Evolutionary conservation across 1,140 invertebrate species (phyloP).

Genomic region (Pseudomyrmex concolor): DNA sequence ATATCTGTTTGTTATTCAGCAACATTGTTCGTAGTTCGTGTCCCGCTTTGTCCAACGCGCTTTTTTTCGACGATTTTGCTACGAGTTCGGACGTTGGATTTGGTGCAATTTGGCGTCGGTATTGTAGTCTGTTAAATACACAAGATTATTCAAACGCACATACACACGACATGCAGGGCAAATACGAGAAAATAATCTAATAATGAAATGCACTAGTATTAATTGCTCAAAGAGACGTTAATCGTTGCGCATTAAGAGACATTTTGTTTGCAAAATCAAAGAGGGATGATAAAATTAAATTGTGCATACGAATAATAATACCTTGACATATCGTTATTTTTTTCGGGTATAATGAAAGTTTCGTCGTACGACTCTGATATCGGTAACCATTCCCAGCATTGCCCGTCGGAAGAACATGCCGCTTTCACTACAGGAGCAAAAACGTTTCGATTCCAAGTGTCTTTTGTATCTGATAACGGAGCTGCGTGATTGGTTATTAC

Average conservation of each 20-base stretch:
- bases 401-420: constrained; percentile 48
- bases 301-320: background rate
- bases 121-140: constrained; percentile 53
- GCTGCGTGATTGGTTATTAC: constrained; percentile 25
- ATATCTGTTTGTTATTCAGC: constrained; percentile 47
- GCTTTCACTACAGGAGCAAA: constrained; percentile 43
- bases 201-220: no score
- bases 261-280: background rate
- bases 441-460: constrained; percentile 21
- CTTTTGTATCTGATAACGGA: constrained; percentile 31
- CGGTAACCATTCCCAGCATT: constrained; percentile 72
- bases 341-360: constrained; percentile 31
- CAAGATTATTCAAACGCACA: background rate
- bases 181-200: no score
- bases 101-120: constrained; percentile 40
- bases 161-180: no score
- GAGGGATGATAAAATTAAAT: background rate
- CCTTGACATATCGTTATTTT: constrained; percentile 33
- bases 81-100: constrained; percentile 36
- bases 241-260: background rate
- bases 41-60: background rate
- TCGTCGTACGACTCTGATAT: constrained; percentile 28
- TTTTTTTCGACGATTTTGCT: constrained; percentile 56
- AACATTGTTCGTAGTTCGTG: constrained; percentile 45
- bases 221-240: no score